Evolutionary conservation across 2,888 invertebrate species (phyloP).

Genomic region (Ormyrus labotus): DNA sequence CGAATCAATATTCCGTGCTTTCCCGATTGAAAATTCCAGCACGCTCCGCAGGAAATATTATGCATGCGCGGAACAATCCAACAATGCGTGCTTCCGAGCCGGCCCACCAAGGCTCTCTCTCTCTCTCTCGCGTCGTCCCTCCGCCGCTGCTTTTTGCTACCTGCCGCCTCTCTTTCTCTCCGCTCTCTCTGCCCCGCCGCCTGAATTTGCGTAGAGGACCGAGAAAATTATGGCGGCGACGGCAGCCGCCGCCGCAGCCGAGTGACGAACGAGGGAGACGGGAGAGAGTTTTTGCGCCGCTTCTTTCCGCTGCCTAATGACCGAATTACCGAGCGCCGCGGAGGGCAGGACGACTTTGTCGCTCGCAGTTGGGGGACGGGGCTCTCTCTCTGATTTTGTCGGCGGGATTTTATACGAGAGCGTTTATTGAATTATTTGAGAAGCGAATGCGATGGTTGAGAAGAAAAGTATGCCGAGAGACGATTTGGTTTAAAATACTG

Average conservation of each 20-base stretch:
- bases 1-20: no score
- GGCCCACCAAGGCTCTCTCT: not conserved
- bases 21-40: constrained; percentile 33
- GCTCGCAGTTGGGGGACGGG: no score
- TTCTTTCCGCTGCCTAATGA: constrained; percentile 30
- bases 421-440: no score
- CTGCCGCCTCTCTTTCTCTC: not conserved
- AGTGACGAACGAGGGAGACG: constrained; percentile 45
- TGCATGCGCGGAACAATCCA: constrained; percentile 40
- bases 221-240: constrained; percentile 43
- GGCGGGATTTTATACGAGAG: no score
- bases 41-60: constrained; percentile 45
- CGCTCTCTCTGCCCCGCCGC: constrained; percentile 2
- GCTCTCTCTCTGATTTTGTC: no score
- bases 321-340: constrained; percentile 30
- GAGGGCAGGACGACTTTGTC: no score
- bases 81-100: constrained; percentile 41
- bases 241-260: not conserved
- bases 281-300: constrained; percentile 6
- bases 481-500: no score
- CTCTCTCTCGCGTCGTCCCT: not conserved
- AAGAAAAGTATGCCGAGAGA: no score
- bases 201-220: constrained; percentile 52
- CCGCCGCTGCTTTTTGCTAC: not conserved
- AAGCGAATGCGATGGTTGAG: no score